Percentiles rank a stretch among this genome's conserved stretches.
Conservation (phyloP, 2,797 vertebrate genomes). For the Anisognathus igniventris region DNA sequence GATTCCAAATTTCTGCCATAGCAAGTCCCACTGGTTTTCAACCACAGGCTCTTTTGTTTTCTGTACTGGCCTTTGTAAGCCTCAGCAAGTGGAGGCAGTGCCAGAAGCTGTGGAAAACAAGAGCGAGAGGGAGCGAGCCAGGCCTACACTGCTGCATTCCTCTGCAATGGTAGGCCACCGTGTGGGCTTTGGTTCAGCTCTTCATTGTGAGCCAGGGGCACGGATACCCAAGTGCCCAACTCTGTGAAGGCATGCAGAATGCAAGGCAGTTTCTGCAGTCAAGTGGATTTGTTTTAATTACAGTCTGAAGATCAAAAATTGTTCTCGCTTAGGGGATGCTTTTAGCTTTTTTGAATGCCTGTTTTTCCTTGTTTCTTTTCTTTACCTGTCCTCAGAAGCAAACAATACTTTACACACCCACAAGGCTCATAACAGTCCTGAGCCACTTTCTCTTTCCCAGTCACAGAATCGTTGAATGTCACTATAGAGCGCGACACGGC, state of each 20-base stretch:
- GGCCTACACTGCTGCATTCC: constrained; percentile 84
- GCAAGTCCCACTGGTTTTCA: constrained; percentile 77
- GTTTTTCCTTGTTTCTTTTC: neutral
- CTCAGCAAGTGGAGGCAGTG: constrained; percentile 27
- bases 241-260: neutral
- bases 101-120: constrained; percentile 62
- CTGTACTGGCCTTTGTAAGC: constrained; percentile 39
- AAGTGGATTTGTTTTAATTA: neutral
- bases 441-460: neutral
- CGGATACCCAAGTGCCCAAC: neutral
- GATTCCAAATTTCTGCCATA: constrained; percentile 86
- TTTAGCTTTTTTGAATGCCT: neutral
- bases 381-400: neutral
- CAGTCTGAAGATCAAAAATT: neutral
- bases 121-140: constrained; percentile 53
- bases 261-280: neutral
- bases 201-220: neutral
- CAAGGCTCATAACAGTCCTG: neutral
- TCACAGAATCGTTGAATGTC: neutral
- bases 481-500: accelerated
- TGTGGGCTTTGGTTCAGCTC: constrained; percentile 35
- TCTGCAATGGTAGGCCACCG: constrained; percentile 13
- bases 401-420: neutral
- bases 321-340: neutral
- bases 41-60: constrained; percentile 82